A percentile compares a stretch with the other conserved stretches of the same genome.
Conservation (phyloP, 2,113 vertebrate genomes). For the Verasper variegatus region DNA sequence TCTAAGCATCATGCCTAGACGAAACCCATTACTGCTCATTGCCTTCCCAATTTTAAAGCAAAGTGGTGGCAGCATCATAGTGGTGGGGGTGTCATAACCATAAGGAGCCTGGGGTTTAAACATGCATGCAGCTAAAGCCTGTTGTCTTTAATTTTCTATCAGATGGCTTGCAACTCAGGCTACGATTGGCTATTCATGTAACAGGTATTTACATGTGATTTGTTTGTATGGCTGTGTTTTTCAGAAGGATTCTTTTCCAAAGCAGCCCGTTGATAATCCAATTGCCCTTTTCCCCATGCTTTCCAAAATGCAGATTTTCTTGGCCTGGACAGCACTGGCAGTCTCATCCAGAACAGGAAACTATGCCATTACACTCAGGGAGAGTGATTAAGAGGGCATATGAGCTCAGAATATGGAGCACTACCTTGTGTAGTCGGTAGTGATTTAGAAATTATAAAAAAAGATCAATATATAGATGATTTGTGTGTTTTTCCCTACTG, state of each 20-base stretch:
- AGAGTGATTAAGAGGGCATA: conserved; percentile 38
- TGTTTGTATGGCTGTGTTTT: conserved; percentile 23
- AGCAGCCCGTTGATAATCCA: conserved; percentile 36
- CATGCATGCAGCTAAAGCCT: not conserved
- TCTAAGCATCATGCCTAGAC: not conserved
- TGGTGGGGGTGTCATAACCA: not conserved
- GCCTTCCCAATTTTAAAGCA: not conserved
- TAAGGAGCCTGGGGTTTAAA: not conserved
- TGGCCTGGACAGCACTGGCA: conserved; percentile 35
- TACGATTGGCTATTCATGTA: conserved; percentile 19
- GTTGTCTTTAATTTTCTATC: not conserved
- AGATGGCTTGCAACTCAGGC: conserved; percentile 1
- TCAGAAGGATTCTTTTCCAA: too few relatives aligned
- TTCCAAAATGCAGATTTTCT: conserved; percentile 55
- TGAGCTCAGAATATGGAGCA: conserved; percentile 42
- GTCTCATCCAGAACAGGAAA: conserved; percentile 55
- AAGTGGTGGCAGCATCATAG: not conserved
- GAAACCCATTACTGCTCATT: not conserved
- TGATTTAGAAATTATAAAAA: conserved; percentile 20
- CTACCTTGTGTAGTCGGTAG: conserved; percentile 24
- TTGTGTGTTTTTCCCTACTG: too few relatives aligned
- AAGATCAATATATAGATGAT: not conserved
- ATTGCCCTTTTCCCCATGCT: conserved; percentile 12
- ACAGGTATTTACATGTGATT: conserved; percentile 36
- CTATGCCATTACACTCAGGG: conserved; percentile 27